Evolutionary conservation across 2,888 invertebrate genomes (phyloP), one percentile per base, ranked within the genome.

Genomic region (Abrostola tripartita): DNA sequence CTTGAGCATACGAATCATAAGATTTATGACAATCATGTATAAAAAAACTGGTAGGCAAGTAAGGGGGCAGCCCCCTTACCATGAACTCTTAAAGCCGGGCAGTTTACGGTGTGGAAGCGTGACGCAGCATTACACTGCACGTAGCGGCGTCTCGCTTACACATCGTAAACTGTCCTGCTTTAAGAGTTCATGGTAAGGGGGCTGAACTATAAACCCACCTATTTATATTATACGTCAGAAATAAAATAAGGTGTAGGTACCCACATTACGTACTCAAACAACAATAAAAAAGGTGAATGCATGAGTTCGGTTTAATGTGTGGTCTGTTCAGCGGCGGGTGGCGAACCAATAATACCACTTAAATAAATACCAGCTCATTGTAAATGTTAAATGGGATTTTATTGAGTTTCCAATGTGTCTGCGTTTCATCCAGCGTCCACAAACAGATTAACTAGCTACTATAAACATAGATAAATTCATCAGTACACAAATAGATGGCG

Each of bases 401-500:
- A 93, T 92, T 87, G 87, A 85, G 87, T 87, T 89, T 86, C 89
- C 87, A 85, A 86, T 81, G 84, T 84, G 88, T 85, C 90, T 89
- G 90, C 71, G 90, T 90, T 92, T 87, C 89, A 92, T 91, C 88
- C 90, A 82, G 78, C 82, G 71, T 74, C 77, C 84, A 47, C 44
- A 47, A 74, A 81, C 83, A 84, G 87, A 89, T 90, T 89, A 90
- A 90, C 88, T 74, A 74, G 81, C 81, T 51, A 82, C 80, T 51
- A 55, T 90, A 91, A 92, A 92, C 92, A 91, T 82, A 91, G 91
- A 92, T 92, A 92, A 92, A 92, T 92, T 92, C 89, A 91, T 92
- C 92, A 92, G 85, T 83, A 82, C 85, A 51, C 60, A 81, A 85
- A 86, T 85, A 85, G 79, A 81, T 67, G 61, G 68, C 56, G 67